phyloP scores from a whole-genome alignment of 1,140 invertebrate genomes.

The Anoplolepis gracilipes region DNA sequence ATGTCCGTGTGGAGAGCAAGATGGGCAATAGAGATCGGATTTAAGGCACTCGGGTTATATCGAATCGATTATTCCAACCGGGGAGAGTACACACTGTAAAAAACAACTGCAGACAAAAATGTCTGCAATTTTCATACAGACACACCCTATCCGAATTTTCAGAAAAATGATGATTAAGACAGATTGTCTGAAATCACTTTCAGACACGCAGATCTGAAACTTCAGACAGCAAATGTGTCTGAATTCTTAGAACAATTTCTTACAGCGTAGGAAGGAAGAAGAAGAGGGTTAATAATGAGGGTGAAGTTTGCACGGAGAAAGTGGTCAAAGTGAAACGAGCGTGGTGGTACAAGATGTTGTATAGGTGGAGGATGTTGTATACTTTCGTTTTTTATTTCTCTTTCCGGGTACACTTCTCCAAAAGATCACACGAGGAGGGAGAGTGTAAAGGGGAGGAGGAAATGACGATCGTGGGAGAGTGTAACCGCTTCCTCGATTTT shows the following conservation, averaged over 20 bases:
- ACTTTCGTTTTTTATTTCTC: slow-evolving; percentile 49
- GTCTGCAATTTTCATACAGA: too few species aligned
- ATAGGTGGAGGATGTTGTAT: background rate
- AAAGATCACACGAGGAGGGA: slow-evolving; percentile 8
- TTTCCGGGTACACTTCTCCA: slow-evolving; percentile 8
- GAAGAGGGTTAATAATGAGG: background rate
- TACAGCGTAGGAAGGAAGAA: background rate
- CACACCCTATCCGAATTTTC: too few species aligned
- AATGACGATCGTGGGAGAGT: background rate
- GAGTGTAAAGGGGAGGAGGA: background rate
- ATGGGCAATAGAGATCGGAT: slow-evolving; percentile 64
- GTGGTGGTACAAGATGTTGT: background rate
- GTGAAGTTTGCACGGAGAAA: slow-evolving; percentile 65
- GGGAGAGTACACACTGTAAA: too few species aligned
- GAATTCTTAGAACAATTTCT: too few species aligned
- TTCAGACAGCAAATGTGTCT: too few species aligned
- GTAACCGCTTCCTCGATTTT: slow-evolving; percentile 14
- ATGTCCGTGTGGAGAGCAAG: background rate
- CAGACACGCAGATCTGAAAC: too few species aligned
- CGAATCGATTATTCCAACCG: slow-evolving; percentile 70
- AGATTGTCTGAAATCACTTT: too few species aligned
- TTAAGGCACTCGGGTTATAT: slow-evolving; percentile 82
- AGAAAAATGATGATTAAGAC: too few species aligned
- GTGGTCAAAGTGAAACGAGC: background rate
- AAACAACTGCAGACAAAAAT: too few species aligned